These are phyloP conservation scores for Antheraea assamensis DNA, from an alignment of 2,888 invertebrate species.

Conservation along the genomic window DNA sequence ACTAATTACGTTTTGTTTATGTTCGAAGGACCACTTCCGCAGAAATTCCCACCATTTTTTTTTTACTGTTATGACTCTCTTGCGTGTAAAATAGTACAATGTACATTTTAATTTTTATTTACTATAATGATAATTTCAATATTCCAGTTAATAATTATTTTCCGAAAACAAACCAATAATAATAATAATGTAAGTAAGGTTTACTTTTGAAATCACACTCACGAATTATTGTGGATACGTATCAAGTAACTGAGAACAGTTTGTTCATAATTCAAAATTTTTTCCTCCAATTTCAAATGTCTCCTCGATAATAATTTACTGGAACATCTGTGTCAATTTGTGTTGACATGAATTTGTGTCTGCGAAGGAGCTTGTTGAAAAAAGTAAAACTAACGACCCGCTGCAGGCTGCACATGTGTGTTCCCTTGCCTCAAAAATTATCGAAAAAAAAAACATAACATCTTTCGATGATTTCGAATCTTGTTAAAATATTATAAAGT, in stretches of 20 bases:
- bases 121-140: not conserved
- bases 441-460: constrained; percentile 35
- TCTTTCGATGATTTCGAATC: constrained; percentile 29
- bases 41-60: constrained; percentile 29
- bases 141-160: not conserved
- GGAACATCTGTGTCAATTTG: constrained; percentile 69
- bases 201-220: not conserved
- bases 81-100: not conserved
- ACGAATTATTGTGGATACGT: not conserved
- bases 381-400: constrained; percentile 68
- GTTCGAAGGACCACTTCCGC: not conserved
- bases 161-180: not conserved
- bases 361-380: constrained; percentile 53
- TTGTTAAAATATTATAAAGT: constrained; percentile 33
- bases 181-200: not conserved
- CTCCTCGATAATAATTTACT: constrained; percentile 52
- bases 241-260: not conserved
- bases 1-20: constrained; percentile 16
- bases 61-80: not conserved
- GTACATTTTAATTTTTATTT: not conserved
- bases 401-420: constrained; percentile 67
- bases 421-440: constrained; percentile 55
- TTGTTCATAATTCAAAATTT: constrained; percentile 4
- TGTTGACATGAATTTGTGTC: constrained; percentile 70
- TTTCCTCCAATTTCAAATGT: constrained; percentile 34